Base-by-base conservation (phyloP, 2,888 invertebrate species). In the Drosophila greeni region DNA sequence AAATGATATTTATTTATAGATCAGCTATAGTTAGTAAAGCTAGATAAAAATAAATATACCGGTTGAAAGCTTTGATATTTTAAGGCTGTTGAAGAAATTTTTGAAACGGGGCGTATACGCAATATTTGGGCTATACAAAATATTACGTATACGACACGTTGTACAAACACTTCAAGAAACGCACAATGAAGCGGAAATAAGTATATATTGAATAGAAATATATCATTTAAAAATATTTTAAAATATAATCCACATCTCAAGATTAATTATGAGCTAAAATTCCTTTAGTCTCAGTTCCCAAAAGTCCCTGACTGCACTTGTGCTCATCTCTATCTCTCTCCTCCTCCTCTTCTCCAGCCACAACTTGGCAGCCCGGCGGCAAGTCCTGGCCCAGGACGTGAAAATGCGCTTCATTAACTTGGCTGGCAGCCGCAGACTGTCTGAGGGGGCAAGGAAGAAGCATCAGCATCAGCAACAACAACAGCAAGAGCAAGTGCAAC, bases 361-460 rank as follows among this genome's bases (percentile, higher is more conserved):
- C 49, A 65, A 66, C 31, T 37, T 49, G 60, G 18, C 48, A 60
- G 53, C 51, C 59, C 59, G 36, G 37, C 24, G 59, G 59, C 59
- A 20, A 58, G 59, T 60, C 59, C 59, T 60, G 58, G 61, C 36
- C 31, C 56, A 49, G 45, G 66, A 48, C 37, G 26, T 37, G 40
- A 74, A 61, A 70, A 84, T 81, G 84, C 66, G 68, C 55, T 65
- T 65, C 56, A 71, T 70, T 70, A 62, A 70, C 68, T 73, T 66
- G 62, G 45, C 62, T 43, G 65, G 58, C 61, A 64, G 72, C 56
- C 64, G 60, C 62, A 55, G 66, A 76, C 56, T 51, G 68, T 66
- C 66, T 52, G 57, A 49, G 57, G 45, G 26, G 42, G 40, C 29
- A 29, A 34, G 42, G 14, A 16, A 14, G 26, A 26, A 39, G 54